Base-by-base conservation (phyloP, 30 jellyfish, hydroid and myxozoan genomes). In the Clytia hemisphaerica region DNA sequence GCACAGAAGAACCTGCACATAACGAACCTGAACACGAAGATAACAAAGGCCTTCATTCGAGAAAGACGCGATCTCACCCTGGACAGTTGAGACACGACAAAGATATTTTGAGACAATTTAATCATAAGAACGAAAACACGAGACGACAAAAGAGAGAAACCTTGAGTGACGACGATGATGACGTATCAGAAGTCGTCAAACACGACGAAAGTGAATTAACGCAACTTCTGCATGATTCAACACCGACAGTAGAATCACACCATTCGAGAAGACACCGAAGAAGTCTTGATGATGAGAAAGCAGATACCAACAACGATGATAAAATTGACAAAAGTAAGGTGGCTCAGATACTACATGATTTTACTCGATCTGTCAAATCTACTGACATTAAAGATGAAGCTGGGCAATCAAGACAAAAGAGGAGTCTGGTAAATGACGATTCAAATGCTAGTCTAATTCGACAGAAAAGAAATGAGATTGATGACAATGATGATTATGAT, bases 381-480 rank as follows among this genome's bases (percentile, higher is more conserved):
- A 16, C 16, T 18, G 71, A 45, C 16, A 45, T 45, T 58, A 26
- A 58, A 58, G 71, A 58, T 29, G 71, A 58, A 22, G 25, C 71
- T 58, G 71, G 71, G 26, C 3, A 58, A 34, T 58, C 71, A 18
- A 15, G 30, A n/a, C 37, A 58, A 22, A 58, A 58, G 71, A 58
- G 25, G 44, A 22, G 3, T 24, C 71, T 58, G 71, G 71, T 19
- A 3, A 12, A 38, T 50, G 16, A 27, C 31, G 3, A 4, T 1
- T 21, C 40, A 25, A 50, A 36, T 15, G 67, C 38, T 4, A 28
- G 45, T 25, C 26, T 25, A n/a, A 10, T 21, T 54, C 57, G 91
- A 24, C 71, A 77, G 67, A 77, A 78, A 57, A 77, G 93, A 15
- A 75, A 71, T 54, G 67, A 72, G 40, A 82, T 72, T 14, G 45